Evolutionary conservation across 2,888 invertebrate species (phyloP).

Genomic region (Drosophila setosimentum): DNA sequence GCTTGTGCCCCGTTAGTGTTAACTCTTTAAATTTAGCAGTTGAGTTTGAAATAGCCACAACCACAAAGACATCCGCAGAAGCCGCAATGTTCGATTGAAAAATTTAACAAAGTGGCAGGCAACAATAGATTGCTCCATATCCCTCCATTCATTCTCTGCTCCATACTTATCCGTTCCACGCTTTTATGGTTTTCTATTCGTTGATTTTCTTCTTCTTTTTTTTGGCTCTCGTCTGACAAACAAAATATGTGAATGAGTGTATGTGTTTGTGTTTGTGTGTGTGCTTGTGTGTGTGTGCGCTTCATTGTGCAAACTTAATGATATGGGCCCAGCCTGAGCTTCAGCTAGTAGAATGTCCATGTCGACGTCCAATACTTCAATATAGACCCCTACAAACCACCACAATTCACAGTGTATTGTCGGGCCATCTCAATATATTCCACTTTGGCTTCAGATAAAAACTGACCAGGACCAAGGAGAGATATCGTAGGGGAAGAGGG

Average conservation of each 20-base stretch:
- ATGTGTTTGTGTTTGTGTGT: constrained; percentile 1
- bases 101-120: constrained; percentile 66
- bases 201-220: constrained; percentile 18
- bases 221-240: constrained; percentile 48
- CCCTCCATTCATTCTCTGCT: constrained; percentile 17
- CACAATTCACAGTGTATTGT: constrained; percentile 58
- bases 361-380: constrained; percentile 26
- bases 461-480: constrained; percentile 16
- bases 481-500: background rate
- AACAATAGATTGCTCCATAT: constrained; percentile 57
- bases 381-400: constrained; percentile 28
- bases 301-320: constrained; percentile 70
- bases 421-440: constrained; percentile 63
- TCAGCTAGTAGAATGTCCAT: constrained; percentile 36
- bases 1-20: background rate
- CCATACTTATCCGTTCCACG: constrained; percentile 52
- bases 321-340: constrained; percentile 57
- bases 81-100: constrained; percentile 67
- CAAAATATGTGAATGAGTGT: constrained; percentile 37
- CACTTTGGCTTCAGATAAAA: constrained; percentile 62
- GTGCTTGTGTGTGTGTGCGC: constrained; percentile 26
- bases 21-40: constrained; percentile 26
- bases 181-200: constrained; percentile 56
- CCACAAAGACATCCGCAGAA: constrained; percentile 51
- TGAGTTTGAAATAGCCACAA: constrained; percentile 52